These are phyloP conservation scores for Aphodius sticticus DNA, from an alignment of 2,888 invertebrate genomes.

Conservation along the genomic window DNA sequence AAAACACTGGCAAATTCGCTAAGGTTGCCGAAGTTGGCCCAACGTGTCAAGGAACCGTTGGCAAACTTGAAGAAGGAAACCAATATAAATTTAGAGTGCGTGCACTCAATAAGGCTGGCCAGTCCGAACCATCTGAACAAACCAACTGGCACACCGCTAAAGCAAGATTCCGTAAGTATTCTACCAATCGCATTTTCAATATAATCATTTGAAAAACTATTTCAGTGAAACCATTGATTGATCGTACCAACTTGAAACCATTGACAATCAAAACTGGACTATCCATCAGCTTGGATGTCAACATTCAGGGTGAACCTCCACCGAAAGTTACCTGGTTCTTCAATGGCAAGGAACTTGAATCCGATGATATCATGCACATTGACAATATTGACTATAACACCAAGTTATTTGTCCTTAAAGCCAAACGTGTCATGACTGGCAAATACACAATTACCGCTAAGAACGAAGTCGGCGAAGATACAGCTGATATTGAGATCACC, in stretches of 20 bases:
- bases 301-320: constrained; percentile 92
- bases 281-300: constrained; percentile 85
- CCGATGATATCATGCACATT: constrained; percentile 72
- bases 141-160: constrained; percentile 93
- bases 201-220: constrained; percentile 34
- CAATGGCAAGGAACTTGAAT: constrained; percentile 72
- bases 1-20: constrained; percentile 83
- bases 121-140: constrained; percentile 90
- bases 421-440: constrained; percentile 83
- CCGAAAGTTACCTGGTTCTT: constrained; percentile 91
- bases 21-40: constrained; percentile 90
- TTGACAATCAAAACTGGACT: constrained; percentile 88
- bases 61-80: constrained; percentile 90
- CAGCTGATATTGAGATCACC: constrained; percentile 88
- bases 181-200: constrained; percentile 18
- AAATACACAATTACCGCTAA: constrained; percentile 89
- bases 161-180: constrained; percentile 81
- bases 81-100: constrained; percentile 94
- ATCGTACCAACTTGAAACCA: constrained; percentile 87
- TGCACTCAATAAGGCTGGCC: constrained; percentile 96
- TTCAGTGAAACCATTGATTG: constrained; percentile 93
- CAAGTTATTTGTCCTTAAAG: constrained; percentile 85
- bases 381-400: constrained; percentile 91
- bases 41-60: constrained; percentile 85
- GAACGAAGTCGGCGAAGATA: constrained; percentile 93